Base-by-base conservation (phyloP, 2,113 vertebrate species). In the Theristicus caerulescens region DNA sequence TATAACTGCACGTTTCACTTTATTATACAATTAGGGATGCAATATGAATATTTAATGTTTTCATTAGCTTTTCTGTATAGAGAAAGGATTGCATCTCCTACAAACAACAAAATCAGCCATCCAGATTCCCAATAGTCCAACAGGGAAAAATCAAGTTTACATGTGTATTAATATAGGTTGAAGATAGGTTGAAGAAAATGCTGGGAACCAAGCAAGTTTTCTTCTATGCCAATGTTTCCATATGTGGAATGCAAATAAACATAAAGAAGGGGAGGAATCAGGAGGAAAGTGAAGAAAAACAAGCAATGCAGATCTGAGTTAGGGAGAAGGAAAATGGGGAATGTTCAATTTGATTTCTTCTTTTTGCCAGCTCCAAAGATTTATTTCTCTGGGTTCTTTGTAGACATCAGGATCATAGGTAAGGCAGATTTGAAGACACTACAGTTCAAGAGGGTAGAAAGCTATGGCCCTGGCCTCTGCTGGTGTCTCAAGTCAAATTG, bases 31-130 rank as follows among this genome's bases (percentile, higher is more conserved):
- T 96, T 94, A 96, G 62, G 58, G 54, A 92, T 76, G 44, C 44
- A 79, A 32, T 85, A 95, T 95, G 52, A 96, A 97, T 95, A 95
- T 96, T 96, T 97, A 49, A 92, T 95, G 57, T 54, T 91, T 94
- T 96, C 83, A 92, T 96, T 94, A 94, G 36, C 40, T 89, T 92
- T 61, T 64, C 71, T 87, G 27, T 61, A 57, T 69, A 79, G 20
- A 64, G 26, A 78, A 92, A 88, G 22, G 38, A 38, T 65, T 95
- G 18, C 7, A 79, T 78, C 31, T 92, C 40, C 72, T 83, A 57
- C 44, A 89, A 84, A 88, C 31, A 93, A 71, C 51, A 78, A 93
- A 91, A 79, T 76, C 25, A 83, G 21, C 78, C 51, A 59, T 66
- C 36, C 52, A 87, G 62, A 91, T 76, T 88, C 26, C 25, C 58